Conservation (phyloP, 30 jellyfish, hydroid and myxozoan genomes). For the Hydra vulgaris region DNA sequence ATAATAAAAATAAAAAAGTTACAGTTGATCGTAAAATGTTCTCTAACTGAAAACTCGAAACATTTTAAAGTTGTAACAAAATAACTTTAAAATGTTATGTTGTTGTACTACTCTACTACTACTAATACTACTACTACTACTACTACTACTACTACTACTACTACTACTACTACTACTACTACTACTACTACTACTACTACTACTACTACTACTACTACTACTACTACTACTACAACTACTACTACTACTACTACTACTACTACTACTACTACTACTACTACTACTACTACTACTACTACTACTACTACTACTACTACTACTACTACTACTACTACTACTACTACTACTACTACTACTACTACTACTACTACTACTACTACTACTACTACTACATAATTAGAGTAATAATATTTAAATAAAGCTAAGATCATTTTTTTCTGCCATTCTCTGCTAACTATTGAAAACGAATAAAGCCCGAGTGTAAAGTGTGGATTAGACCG, state of each 20-base stretch:
- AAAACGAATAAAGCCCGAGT: too few relatives aligned
- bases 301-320: slow-evolving; percentile 18
- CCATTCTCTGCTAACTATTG: too few relatives aligned
- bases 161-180: slow-evolving; percentile 15
- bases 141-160: too few relatives aligned
- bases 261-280: slow-evolving; percentile 5
- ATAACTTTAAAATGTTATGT: too few relatives aligned
- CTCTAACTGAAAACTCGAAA: too few relatives aligned
- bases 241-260: slow-evolving; percentile 4
- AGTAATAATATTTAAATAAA: too few relatives aligned
- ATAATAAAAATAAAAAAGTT: too few relatives aligned
- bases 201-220: slow-evolving; percentile 14
- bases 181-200: slow-evolving; percentile 17
- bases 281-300: slow-evolving; percentile 6
- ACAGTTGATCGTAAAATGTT: too few relatives aligned
- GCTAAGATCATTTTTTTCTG: too few relatives aligned
- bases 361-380: slow-evolving; percentile 32
- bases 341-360: slow-evolving; percentile 27
- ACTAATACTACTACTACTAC: too few relatives aligned
- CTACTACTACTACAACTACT: slow-evolving; percentile 14
- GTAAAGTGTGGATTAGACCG: too few relatives aligned
- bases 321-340: slow-evolving; percentile 13
- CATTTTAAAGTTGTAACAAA: too few relatives aligned
- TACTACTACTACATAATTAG: slow-evolving; percentile 29
- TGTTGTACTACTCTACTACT: slow-evolving; percentile 6